These are phyloP conservation scores for Cylloceria caligata DNA, from an alignment of 2,888 invertebrate species.

Conservation along the genomic window DNA sequence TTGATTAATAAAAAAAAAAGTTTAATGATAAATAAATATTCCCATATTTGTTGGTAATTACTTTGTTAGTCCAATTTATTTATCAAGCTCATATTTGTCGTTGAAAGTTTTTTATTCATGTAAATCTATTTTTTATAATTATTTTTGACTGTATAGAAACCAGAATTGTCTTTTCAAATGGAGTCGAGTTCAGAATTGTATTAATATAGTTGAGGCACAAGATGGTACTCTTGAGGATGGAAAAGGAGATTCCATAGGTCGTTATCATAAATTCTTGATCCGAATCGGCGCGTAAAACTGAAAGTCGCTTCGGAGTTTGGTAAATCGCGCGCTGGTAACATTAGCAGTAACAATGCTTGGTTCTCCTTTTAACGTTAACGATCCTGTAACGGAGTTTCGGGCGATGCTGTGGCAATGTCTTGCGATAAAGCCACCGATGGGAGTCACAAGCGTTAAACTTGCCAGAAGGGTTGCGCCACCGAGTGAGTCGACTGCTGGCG, in stretches of 20 bases:
- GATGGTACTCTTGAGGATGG: slow-evolving; percentile 53
- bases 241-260: slow-evolving; percentile 69
- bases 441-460: slow-evolving; percentile 79
- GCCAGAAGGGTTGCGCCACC: slow-evolving; percentile 73
- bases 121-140: neutral
- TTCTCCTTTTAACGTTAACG: slow-evolving; percentile 82
- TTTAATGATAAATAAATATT: too few relatives aligned
- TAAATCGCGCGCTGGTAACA: slow-evolving; percentile 69
- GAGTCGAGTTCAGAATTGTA: slow-evolving; percentile 1
- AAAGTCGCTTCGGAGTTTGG: slow-evolving; percentile 80
- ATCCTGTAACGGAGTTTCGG: slow-evolving; percentile 81
- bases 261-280: slow-evolving; percentile 84
- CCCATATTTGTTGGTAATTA: neutral
- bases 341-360: slow-evolving; percentile 83
- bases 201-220: slow-evolving; percentile 47
- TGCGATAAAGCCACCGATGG: slow-evolving; percentile 84
- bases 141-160: neutral
- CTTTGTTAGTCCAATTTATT: too few relatives aligned
- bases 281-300: slow-evolving; percentile 84
- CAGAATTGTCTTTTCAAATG: neutral
- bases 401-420: slow-evolving; percentile 79
- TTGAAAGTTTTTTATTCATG: too few relatives aligned
- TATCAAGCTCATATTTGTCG: too few relatives aligned
- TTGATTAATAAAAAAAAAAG: too few relatives aligned
- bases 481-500: neutral